Evolutionary conservation across 2,113 vertebrate genomes (phyloP), one percentile per base, ranked within the genome.

Genomic region (Theristicus caerulescens): DNA sequence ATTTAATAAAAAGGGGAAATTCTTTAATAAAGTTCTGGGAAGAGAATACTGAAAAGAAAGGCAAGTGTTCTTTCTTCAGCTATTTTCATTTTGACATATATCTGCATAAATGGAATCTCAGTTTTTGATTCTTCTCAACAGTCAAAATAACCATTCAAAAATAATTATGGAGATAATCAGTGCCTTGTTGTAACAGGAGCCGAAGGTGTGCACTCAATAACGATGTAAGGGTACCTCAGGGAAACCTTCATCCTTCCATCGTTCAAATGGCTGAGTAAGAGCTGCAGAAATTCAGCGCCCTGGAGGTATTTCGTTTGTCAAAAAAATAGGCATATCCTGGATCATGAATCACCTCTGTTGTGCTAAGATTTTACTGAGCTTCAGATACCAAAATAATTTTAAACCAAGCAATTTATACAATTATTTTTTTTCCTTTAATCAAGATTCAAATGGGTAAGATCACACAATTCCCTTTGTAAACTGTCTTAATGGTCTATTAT

Each of bases 401-500:
- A 90, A 94, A 69, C 34, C 52, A 54, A 88, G 57, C n/a, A 85
- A 95, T 76, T 61, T 73, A 64, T 62, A 51, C 32, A 67, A 32
- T 21, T 49, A 72, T 77, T 86, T 71, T 93, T 87, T 58, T 40
- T 12, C 81, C 74, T 92, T 95, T 94, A 84, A 90, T 95, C 54
- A 67, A 51, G 80, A 76, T 93, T 95, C 44, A 40, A 70, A 96
- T 86, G 85, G 27, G 13, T 67, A 64, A 88, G 67, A 91, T 94
- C 85, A 46, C 46, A 91, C 4, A 0, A 47, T 96, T 79, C 64
- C 74, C 51, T 81, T 70, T 94, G 67, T 88, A 84, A 96, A 81
- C 77, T 80, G n/a, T 89, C 82, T 91, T 91, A 52, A 93, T n/a
- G 81, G 40, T 88, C 38, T 92, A n/a, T 73, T 86, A 47, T 67